Evolutionary conservation across 2,113 vertebrate species (phyloP).

Genomic region (Heterotis niloticus): DNA sequence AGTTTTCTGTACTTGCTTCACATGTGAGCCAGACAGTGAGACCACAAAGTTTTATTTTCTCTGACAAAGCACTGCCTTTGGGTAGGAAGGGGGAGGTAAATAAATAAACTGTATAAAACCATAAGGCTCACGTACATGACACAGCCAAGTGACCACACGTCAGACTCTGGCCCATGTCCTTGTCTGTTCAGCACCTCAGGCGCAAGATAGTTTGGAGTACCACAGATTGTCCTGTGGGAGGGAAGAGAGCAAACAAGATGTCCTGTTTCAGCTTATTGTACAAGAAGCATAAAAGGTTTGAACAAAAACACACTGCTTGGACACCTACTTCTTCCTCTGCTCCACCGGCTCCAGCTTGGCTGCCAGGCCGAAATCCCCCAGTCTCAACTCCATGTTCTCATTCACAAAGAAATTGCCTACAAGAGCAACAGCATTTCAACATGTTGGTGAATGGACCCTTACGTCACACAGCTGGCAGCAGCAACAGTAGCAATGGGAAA

Average conservation of each 20-base stretch:
- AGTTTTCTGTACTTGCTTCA: not conserved
- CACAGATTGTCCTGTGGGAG: slow-evolving; percentile 87
- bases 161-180: slow-evolving; percentile 89
- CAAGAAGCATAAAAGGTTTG: not conserved
- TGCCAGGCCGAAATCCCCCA: slow-evolving; percentile 94
- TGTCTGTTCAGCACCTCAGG: slow-evolving; percentile 95
- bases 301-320: not conserved
- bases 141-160: slow-evolving; percentile 94
- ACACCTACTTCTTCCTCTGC: slow-evolving; percentile 86
- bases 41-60: not conserved
- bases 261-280: slow-evolving; percentile 8
- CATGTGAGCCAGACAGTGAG: not conserved
- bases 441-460: not conserved
- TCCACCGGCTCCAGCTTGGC: slow-evolving; percentile 81
- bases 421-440: slow-evolving; percentile 12
- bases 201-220: slow-evolving; percentile 97
- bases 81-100: not conserved
- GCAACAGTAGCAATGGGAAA: slow-evolving; percentile 28
- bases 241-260: slow-evolving; percentile 17
- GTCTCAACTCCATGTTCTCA: slow-evolving; percentile 95
- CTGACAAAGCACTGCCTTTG: not conserved
- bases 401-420: slow-evolving; percentile 97
- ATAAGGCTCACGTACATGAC: slow-evolving; percentile 80
- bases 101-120: not conserved
- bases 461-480: no score